Evolutionary conservation across 2,888 invertebrate genomes (phyloP), one percentile per base, ranked within the genome.

Genomic region (Steromphala cineraria): DNA sequence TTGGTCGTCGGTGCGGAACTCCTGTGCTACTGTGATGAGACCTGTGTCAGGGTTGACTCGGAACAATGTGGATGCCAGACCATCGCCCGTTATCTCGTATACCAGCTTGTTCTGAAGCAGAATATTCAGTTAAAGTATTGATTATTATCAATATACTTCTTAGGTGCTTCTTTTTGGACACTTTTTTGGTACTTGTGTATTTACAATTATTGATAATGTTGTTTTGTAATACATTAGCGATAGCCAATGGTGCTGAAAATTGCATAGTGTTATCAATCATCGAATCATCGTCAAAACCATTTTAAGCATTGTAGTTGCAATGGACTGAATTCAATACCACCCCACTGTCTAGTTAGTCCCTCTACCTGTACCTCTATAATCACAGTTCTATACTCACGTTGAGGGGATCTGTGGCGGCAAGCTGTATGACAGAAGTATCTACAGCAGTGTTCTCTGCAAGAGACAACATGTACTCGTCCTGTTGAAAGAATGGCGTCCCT

Each of bases 81-180:
- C 89, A 52, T 90, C 90, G 10, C 90, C 90, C 13, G 83, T 87
- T 55, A 92, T 90, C 80, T 88, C 89, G 82, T 90, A 92, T 2
- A 86, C 80, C 53, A 92, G 81, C 19, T 83, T 74, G 75, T 86
- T 85, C 87, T 88, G 86, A 40, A 84, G 82, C 36, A 36, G n/a
- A 31, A 28, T 28, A 75, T 15, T 46, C 46, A 8, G 13, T 4
- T 13, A 8, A 10, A 1, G 1, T 46, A 46, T 46, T 46, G 10
- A 10, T 10, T 5, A 46, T 10, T 13, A 4, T 13, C 46, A 46
- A 10, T 5, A 46, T 10, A 46, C 13, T 10, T 10, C 10, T 1
- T 46, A 46, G 36, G 36, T 36, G 7, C 4, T 4, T 36, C n/a
- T n/a, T n/a, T n/a, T n/a, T n/a, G n/a, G n/a, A n/a, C n/a, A n/a